phyloP scores from a whole-genome alignment of 2,113 vertebrate genomes.

The Nothobranchius furzeri region DNA sequence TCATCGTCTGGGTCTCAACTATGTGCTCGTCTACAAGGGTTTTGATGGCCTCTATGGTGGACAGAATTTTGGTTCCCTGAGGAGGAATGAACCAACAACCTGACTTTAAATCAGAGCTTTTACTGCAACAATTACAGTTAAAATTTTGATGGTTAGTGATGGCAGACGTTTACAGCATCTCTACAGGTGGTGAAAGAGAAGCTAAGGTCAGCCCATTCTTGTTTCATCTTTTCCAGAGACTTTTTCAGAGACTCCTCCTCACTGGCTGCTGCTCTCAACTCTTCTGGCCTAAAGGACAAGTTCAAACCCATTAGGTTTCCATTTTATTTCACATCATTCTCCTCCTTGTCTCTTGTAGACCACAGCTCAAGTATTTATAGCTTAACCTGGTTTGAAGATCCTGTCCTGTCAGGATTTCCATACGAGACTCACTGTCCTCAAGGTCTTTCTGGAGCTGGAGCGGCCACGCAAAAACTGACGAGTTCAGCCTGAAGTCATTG shows the following conservation, averaged over 20 bases:
- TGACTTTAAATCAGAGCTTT: neutral
- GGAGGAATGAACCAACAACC: neutral
- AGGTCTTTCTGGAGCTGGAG: slow-evolving; percentile 79
- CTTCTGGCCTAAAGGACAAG: slow-evolving; percentile 81
- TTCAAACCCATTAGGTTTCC: neutral
- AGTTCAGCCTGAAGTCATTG: slow-evolving; percentile 86
- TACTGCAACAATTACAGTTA: neutral
- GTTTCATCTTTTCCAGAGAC: slow-evolving; percentile 89
- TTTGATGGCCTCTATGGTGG: slow-evolving; percentile 90
- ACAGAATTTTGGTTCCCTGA: slow-evolving; percentile 85
- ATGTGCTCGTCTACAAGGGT: slow-evolving; percentile 90
- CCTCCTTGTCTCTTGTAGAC: neutral
- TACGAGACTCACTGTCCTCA: slow-evolving; percentile 69
- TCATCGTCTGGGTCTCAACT: slow-evolving; percentile 91
- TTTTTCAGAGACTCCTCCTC: slow-evolving; percentile 91
- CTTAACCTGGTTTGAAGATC: slow-evolving; percentile 82
- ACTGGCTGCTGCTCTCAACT: slow-evolving; percentile 85
- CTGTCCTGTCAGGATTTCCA: slow-evolving; percentile 65
- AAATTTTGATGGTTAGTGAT: neutral
- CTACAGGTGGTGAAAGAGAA: slow-evolving; percentile 84
- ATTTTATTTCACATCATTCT: neutral
- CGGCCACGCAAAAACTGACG: slow-evolving; percentile 86
- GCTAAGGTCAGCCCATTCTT: slow-evolving; percentile 81
- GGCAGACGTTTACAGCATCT: slow-evolving; percentile 79
- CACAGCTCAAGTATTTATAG: neutral